phyloP scores from a whole-genome alignment of 1,140 invertebrate species.

The Whitmania pigra region DNA sequence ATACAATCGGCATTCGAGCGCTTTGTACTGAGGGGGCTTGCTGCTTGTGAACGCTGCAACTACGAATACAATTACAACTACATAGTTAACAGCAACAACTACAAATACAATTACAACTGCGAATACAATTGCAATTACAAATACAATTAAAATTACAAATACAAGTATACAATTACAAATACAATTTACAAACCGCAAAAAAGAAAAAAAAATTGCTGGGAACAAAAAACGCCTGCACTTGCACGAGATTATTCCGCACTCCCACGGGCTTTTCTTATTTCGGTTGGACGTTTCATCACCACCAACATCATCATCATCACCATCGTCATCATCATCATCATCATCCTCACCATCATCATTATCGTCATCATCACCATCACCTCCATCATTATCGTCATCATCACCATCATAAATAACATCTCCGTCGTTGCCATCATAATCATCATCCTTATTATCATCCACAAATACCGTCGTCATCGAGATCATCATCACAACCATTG shows the following conservation, averaged over 20 bases:
- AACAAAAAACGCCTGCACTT: background rate
- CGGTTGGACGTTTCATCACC: background rate
- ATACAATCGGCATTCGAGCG: background rate
- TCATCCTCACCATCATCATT: background rate
- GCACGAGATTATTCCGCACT: background rate
- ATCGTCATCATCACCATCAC: background rate
- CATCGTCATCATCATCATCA: background rate
- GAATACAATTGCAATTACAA: background rate
- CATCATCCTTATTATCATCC: conserved; percentile 1
- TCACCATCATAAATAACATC: conserved; percentile 7
- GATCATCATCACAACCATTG: background rate
- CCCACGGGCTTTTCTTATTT: background rate
- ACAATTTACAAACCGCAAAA: background rate
- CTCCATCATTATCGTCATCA: background rate
- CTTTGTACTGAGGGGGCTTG: background rate
- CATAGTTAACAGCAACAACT: background rate
- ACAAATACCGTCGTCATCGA: background rate
- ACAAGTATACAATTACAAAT: background rate
- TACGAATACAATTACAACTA: background rate
- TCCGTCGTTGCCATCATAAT: conserved; percentile 9
- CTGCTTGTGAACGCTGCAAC: background rate
- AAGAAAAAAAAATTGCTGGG: background rate
- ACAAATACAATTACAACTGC: background rate
- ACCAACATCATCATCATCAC: background rate
- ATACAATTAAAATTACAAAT: background rate